These are phyloP conservation scores for Pantala flavescens DNA, from an alignment of 1,140 invertebrate genomes.

Conservation along the genomic window DNA sequence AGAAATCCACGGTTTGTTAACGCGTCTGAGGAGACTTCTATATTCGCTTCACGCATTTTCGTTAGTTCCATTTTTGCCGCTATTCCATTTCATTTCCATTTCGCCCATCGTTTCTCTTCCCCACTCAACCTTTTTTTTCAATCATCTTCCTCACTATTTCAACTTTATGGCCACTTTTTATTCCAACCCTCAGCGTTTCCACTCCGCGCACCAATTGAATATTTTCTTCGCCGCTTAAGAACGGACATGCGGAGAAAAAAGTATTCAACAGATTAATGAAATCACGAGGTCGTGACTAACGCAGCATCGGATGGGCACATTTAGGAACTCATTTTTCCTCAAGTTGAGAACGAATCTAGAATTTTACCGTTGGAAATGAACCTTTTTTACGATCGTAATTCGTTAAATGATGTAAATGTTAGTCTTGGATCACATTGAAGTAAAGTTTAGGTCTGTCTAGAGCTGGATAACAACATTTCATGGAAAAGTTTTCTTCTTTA, in stretches of 20 bases:
- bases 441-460: too few species aligned
- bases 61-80: neutral
- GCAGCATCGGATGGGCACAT: too few species aligned
- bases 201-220: neutral
- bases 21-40: neutral
- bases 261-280: neutral
- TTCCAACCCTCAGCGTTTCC: neutral
- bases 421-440: too few species aligned
- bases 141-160: neutral
- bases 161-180: constrained; percentile 10
- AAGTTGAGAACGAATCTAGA: too few species aligned
- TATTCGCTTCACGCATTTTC: neutral
- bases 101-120: neutral
- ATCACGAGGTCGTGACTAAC: neutral
- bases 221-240: neutral
- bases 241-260: neutral
- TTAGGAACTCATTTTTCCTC: too few species aligned
- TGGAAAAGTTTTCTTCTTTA: too few species aligned
- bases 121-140: neutral
- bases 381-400: too few species aligned
- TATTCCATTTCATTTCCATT: neutral
- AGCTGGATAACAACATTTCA: too few species aligned
- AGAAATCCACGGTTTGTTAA: neutral
- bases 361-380: too few species aligned
- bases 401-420: too few species aligned